phyloP scores from a whole-genome alignment of 2,888 invertebrate species.

The Chrysolina haemoptera region DNA sequence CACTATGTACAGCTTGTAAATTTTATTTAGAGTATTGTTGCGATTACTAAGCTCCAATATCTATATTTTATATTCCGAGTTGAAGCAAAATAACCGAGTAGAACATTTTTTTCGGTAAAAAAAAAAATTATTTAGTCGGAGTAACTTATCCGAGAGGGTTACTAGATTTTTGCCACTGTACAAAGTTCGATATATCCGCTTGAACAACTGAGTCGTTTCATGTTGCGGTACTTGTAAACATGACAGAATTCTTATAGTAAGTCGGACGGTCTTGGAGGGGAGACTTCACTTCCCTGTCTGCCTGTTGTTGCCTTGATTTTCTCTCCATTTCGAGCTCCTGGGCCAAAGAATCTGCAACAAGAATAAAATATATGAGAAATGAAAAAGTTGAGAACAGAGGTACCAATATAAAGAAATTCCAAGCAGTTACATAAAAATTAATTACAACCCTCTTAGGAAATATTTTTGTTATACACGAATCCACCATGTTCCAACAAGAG shows the following conservation, averaged over 20 bases:
- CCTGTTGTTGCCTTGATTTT: slow-evolving; percentile 84
- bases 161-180: slow-evolving; percentile 24
- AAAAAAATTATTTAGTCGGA: not conserved
- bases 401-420: no score
- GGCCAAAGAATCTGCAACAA: slow-evolving; percentile 82
- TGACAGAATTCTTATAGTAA: slow-evolving; percentile 92
- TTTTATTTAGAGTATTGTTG: no score
- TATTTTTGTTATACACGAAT: no score
- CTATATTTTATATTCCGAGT: no score
- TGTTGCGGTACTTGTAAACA: slow-evolving; percentile 91
- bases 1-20: no score
- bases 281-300: slow-evolving; percentile 89
- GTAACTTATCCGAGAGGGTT: not conserved
- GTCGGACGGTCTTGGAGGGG: slow-evolving; percentile 86
- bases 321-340: slow-evolving; percentile 91
- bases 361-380: slow-evolving; percentile 3
- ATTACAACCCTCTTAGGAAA: no score
- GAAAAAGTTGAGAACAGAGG: not conserved
- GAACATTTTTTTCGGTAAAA: no score
- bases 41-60: no score
- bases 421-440: no score
- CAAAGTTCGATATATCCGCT: slow-evolving; percentile 26
- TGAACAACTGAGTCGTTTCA: slow-evolving; percentile 62
- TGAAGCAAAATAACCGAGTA: no score
- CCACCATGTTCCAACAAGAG: no score